Conservation (phyloP, 2,888 invertebrate species). For the Caenorhabditis afra region DNA sequence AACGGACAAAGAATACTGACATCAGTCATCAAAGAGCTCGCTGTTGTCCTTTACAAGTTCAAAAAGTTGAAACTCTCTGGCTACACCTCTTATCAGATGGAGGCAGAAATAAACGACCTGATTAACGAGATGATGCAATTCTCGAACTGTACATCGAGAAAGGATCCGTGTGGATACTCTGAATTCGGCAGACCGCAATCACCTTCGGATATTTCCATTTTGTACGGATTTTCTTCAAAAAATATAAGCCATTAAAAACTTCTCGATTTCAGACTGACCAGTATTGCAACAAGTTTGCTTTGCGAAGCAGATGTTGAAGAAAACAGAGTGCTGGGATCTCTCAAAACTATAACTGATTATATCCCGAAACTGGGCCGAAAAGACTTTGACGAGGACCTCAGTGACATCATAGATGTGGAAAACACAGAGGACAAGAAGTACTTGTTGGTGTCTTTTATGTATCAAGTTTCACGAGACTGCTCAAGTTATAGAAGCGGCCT, state of each 20-base stretch:
- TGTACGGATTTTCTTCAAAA: slow-evolving; percentile 50
- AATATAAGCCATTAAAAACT: too few species aligned
- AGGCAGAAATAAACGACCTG: slow-evolving; percentile 54
- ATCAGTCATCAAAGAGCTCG: slow-evolving; percentile 64
- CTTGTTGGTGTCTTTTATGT: slow-evolving; percentile 64
- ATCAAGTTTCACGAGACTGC: slow-evolving; percentile 73
- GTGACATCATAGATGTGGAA: slow-evolving; percentile 64
- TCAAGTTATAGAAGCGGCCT: slow-evolving; percentile 62
- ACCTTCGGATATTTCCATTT: slow-evolving; percentile 56
- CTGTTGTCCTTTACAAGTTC: slow-evolving; percentile 66
- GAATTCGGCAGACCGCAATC: slow-evolving; percentile 69
- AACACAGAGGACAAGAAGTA: slow-evolving; percentile 61
- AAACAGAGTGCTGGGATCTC: slow-evolving; percentile 70
- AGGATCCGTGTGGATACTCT: slow-evolving; percentile 71
- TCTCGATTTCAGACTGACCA: slow-evolving; percentile 64
- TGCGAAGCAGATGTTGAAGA: slow-evolving; percentile 76
- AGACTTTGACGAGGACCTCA: slow-evolving; percentile 55
- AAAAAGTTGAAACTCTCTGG: slow-evolving; percentile 41
- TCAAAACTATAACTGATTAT: slow-evolving; percentile 56
- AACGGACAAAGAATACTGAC: slow-evolving; percentile 58
- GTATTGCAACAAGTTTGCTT: slow-evolving; percentile 73
- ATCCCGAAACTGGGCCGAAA: slow-evolving; percentile 46
- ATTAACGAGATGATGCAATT: slow-evolving; percentile 68
- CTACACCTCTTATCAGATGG: slow-evolving; percentile 31
- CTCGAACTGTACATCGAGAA: slow-evolving; percentile 71